Conservation (phyloP, 2,797 vertebrate species). For the Poecilia gillii region DNA sequence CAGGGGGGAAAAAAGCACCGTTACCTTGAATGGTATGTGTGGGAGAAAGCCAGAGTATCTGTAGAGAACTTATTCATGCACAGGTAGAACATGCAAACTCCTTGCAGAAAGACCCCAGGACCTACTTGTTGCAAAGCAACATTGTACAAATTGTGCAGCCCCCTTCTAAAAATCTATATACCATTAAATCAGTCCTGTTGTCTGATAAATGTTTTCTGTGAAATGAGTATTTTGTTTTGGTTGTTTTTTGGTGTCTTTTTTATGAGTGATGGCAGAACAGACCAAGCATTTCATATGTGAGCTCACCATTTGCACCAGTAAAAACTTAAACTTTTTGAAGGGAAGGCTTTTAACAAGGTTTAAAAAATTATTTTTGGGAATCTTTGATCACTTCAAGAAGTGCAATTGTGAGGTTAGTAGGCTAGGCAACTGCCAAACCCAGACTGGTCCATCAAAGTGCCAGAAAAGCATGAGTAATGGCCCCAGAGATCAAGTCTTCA, state of each 20-base stretch:
- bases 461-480: neutral
- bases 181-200: neutral
- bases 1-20: no score
- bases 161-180: neutral
- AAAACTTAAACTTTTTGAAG: neutral
- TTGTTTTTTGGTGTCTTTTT: neutral
- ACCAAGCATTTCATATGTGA: neutral
- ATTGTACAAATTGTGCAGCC: no score
- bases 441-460: neutral
- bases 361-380: neutral
- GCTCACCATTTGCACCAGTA: neutral
- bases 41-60: no score
- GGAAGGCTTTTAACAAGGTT: neutral
- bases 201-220: neutral
- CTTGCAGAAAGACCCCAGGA: no score
- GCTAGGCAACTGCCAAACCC: neutral
- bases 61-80: no score
- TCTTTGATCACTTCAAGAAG: neutral
- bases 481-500: neutral
- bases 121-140: no score
- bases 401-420: neutral
- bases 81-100: no score
- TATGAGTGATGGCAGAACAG: neutral
- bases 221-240: neutral
- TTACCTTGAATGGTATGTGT: no score